Evolutionary conservation across 37 sponge, comb jelly and placozoan species (phyloP), one percentile per base, ranked within the genome.

Genomic region (Dysidea cf. avara): DNA sequence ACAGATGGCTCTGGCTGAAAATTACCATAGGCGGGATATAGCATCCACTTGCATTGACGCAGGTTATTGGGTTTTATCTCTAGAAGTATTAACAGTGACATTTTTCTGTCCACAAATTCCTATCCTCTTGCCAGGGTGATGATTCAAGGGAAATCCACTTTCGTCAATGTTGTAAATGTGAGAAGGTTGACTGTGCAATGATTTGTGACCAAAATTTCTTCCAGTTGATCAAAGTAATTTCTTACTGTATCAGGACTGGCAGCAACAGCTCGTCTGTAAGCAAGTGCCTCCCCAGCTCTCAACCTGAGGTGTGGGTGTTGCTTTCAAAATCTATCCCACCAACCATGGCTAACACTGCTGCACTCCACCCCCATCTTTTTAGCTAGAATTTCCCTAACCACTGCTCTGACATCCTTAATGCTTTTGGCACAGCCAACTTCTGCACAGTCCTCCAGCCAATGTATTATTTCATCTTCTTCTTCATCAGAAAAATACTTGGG

Each of bases 101-200:
- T 84, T 68, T 52, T 83, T 83, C 31, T 75, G 61, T 6, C 75
- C 54, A n/a, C 37, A 6, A 31, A 53, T 39, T 43, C 69, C 84
- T 37, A 83, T 22, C 36, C 57, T 60, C 56, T 52, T 49, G 7
- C 51, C 66, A 37, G 77, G 70, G 1, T 20, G 66, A 56, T 69
- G 66, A 28, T 63, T 34, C 7, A 84, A 56, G 20, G 78, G 85
- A 39, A 84, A 50, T 13, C 85, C 85, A 2, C 48, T 63, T 64
- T 84, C 78, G 46, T 84, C 85, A 63, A 30, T 20, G 60, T 84
- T 84, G 55, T 60, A 84, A 18, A 76, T 71, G 2, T 25, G 85
- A n/a, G 12, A 2, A 3, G 85, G 78, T 39, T 68, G n/a, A 39
- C 59, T 24, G 7, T 35, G 12, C 3, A 84, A 26, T 29, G 30